A percentile compares a stretch with the other conserved stretches of the same genome.
phyloP scores from a whole-genome alignment of 53 echinoderm and acorn worm genomes.

The Apostichopus leukothele region DNA sequence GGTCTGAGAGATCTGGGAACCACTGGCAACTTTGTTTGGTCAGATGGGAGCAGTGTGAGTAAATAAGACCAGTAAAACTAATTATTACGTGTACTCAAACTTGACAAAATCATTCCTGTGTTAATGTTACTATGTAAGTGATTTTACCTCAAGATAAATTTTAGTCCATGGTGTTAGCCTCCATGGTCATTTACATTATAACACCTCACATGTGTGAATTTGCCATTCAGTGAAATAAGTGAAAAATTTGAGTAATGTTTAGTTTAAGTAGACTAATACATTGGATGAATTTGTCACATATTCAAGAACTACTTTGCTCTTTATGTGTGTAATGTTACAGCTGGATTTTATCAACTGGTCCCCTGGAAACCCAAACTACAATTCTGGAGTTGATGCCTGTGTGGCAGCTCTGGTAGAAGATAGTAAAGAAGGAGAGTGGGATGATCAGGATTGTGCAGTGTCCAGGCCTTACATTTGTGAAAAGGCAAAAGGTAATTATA shows the following conservation, averaged over 20 bases:
- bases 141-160: no score
- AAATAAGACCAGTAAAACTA: background rate
- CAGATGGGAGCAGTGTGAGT: slow-evolving; percentile 65
- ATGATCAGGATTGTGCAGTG: slow-evolving; percentile 49
- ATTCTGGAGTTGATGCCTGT: slow-evolving; percentile 60
- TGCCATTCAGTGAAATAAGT: no score
- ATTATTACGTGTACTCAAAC: no score
- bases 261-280: no score
- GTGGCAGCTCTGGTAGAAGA: slow-evolving; percentile 36
- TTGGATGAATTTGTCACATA: no score
- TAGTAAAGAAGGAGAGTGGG: slow-evolving; percentile 60
- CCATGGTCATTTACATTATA: no score
- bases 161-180: no score
- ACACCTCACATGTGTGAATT: no score
- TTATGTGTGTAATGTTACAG: slow-evolving; percentile 24
- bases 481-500: slow-evolving; percentile 58
- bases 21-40: slow-evolving; percentile 65
- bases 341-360: slow-evolving; percentile 70
- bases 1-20: slow-evolving; percentile 59
- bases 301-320: no score
- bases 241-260: no score
- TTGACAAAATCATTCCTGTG: no score
- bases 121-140: no score
- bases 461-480: slow-evolving; percentile 62
- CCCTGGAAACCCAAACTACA: slow-evolving; percentile 54